Base-by-base conservation (phyloP, 2,888 invertebrate species). In the Antitype chi region DNA sequence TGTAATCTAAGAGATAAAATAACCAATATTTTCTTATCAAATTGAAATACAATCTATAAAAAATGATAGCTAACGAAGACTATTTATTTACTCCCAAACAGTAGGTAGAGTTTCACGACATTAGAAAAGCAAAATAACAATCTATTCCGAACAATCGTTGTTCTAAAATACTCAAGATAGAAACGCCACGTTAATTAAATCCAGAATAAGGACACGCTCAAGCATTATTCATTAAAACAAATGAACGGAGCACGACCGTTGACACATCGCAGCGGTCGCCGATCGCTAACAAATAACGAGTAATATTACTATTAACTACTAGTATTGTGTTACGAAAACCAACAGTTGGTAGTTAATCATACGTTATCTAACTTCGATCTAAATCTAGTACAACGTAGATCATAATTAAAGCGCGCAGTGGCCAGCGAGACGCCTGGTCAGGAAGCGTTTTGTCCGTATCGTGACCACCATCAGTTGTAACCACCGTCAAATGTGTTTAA, bases 371-470 rank as follows among this genome's bases (percentile, higher is more conserved):
- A 89, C 89, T 92, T 92, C 92, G 90, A 95, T 95, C 95, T 94
- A 90, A 90, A 89, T 91, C 90, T 90, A 86, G 88, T 89, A 86
- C 86, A 90, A 90, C 91, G 94, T 95, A 93, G 93, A 94, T 95
- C 93, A 94, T 95, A 95, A 95, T 96, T 95, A 95, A 91, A 91
- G 91, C 93, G 94, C 88, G 93, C 94, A 94, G 89, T 92, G 91
- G 91, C 93, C 93, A 93, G 89, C 91, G 91, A 91, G 89, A 93
- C 91, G 93, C 82, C 89, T 85, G 87, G 88, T 89, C 94, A 94
- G 96, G 96, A 96, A 96, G 92, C 91, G 90, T 94, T 95, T 95
- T 95, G 95, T 94, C 89, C 91, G 72, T 96, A 96, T 96, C 95
- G 87, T 87, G 69, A 86, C 90, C 89, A 89, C 93, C 92, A 95